Conservation (phyloP, 2,113 vertebrate species). For the Melierax canorus region DNA sequence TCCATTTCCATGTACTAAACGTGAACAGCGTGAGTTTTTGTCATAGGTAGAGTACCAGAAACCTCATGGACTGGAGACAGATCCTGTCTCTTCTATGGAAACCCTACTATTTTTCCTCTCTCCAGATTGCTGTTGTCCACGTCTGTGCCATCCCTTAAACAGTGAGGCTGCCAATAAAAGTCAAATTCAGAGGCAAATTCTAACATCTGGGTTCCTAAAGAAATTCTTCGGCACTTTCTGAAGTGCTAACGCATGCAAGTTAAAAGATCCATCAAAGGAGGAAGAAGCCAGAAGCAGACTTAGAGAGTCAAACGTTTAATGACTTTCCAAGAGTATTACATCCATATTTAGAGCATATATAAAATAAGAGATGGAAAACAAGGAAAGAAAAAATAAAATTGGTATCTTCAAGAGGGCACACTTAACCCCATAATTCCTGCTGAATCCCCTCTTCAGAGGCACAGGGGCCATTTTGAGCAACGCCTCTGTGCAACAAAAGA, state of each 20-base stretch:
- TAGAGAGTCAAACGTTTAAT: slow-evolving; percentile 76
- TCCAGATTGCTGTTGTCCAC: not conserved
- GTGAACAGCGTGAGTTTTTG: not conserved
- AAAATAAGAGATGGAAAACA: slow-evolving; percentile 62
- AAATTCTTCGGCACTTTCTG: not conserved
- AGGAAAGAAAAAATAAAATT: slow-evolving; percentile 28
- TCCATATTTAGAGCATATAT: slow-evolving; percentile 55
- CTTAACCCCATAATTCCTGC: slow-evolving; percentile 8
- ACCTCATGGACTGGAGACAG: not conserved
- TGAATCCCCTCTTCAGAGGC: not conserved
- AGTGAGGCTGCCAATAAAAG: not conserved
- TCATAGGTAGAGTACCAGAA: not conserved
- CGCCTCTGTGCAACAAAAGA: not conserved
- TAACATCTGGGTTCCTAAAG: not conserved
- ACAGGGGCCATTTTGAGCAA: not conserved
- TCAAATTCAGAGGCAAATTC: not conserved
- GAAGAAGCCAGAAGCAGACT: not conserved
- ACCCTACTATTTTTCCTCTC: not conserved
- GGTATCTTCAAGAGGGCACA: slow-evolving; percentile 24
- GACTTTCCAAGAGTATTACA: slow-evolving; percentile 56
- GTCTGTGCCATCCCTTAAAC: not conserved
- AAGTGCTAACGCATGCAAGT: not conserved
- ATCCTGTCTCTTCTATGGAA: not conserved
- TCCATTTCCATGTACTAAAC: not conserved
- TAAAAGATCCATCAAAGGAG: not conserved